phyloP scores from a whole-genome alignment of 2,888 invertebrate genomes.

The Dexiosoma caninum region DNA sequence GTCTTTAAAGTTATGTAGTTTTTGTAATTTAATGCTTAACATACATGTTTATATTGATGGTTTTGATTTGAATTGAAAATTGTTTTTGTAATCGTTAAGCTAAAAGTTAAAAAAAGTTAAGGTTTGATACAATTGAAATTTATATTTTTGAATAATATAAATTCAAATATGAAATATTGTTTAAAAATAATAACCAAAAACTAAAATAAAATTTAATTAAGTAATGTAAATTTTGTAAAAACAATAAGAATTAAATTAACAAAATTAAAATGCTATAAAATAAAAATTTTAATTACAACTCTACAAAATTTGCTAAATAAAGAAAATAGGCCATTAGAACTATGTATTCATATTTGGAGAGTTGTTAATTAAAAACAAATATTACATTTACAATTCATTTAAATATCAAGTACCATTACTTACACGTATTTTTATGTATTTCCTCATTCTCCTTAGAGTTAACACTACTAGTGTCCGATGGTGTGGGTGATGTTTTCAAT shows the following conservation, averaged over 20 bases:
- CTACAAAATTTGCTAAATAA: neutral
- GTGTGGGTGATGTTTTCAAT: conserved; percentile 73
- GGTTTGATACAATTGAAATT: conserved; percentile 33
- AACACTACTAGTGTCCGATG: conserved; percentile 74
- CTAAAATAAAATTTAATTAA: neutral
- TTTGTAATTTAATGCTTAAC: conserved; percentile 37
- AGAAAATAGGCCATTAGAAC: too few relatives aligned
- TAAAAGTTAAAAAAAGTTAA: conserved; percentile 50
- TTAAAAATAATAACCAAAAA: neutral
- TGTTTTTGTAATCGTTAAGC: conserved; percentile 55
- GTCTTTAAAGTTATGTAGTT: conserved; percentile 17
- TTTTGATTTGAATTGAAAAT: conserved; percentile 52
- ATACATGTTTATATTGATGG: conserved; percentile 46
- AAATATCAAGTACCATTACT: conserved; percentile 25
- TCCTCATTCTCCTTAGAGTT: conserved; percentile 76
- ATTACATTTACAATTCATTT: neutral
- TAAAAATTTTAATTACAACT: neutral
- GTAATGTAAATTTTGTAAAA: neutral
- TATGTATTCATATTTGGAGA: neutral
- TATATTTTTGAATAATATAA: conserved; percentile 1
- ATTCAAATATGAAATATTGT: neutral
- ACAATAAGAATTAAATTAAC: neutral
- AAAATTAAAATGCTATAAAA: neutral
- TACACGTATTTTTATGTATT: conserved; percentile 65
- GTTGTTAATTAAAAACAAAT: neutral